Evolutionary conservation across 1,140 invertebrate genomes (phyloP).

Genomic region (Homalodisca vitripennis): DNA sequence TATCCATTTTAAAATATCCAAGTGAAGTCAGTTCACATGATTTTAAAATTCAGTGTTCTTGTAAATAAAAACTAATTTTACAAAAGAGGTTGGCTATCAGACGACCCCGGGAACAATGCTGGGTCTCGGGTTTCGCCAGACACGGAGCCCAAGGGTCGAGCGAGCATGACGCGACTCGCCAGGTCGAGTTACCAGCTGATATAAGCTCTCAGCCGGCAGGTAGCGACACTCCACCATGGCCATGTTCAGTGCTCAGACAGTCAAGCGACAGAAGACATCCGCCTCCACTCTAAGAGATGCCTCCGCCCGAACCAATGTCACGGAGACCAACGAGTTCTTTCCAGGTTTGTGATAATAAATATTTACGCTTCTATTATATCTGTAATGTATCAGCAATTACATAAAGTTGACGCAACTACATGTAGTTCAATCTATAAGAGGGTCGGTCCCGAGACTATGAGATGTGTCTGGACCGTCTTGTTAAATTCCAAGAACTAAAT

Average conservation of each 20-base stretch:
- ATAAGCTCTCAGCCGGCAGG: too few species aligned
- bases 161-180: too few species aligned
- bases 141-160: too few species aligned
- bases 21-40: too few species aligned
- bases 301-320: neutral
- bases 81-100: too few species aligned
- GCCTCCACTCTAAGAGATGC: neutral
- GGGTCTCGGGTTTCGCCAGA: too few species aligned
- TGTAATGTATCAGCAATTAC: neutral
- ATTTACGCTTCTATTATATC: slow-evolving; percentile 24
- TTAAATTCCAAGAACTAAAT: neutral
- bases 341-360: slow-evolving; percentile 46
- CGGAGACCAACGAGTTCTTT: slow-evolving; percentile 49
- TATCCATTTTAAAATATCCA: too few species aligned
- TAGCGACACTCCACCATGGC: slow-evolving; percentile 7
- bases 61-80: too few species aligned
- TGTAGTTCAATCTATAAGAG: neutral
- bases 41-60: too few species aligned
- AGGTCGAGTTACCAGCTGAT: too few species aligned
- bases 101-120: too few species aligned
- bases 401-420: neutral
- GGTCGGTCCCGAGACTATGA: neutral
- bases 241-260: slow-evolving; percentile 15
- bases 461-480: neutral
- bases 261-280: slow-evolving; percentile 29